Conservation (phyloP, 2,888 invertebrate species). For the Vesta saturnalis region DNA sequence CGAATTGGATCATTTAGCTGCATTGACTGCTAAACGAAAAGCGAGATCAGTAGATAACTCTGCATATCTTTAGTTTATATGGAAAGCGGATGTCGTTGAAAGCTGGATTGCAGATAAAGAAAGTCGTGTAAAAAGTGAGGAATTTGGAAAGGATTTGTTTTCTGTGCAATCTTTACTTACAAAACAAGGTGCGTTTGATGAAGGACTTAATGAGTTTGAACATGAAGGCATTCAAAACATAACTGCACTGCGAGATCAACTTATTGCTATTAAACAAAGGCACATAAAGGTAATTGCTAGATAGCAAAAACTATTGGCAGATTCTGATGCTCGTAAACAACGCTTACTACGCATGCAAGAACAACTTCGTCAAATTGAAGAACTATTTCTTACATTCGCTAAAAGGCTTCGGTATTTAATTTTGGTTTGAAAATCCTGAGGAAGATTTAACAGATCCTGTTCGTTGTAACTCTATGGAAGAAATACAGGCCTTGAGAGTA, state of each 20-base stretch:
- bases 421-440: constrained; percentile 99
- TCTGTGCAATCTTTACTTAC: constrained; percentile 98
- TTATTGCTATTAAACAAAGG: constrained; percentile 91
- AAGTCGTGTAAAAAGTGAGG: constrained; percentile 96
- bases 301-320: constrained; percentile 94
- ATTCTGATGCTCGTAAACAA: constrained; percentile 93
- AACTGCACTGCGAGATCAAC: constrained; percentile 92
- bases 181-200: constrained; percentile 99
- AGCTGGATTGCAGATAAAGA: constrained; percentile 99
- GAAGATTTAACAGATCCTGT: constrained; percentile 99
- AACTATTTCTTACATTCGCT: constrained; percentile 97
- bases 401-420: constrained; percentile 99
- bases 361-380: constrained; percentile 99
- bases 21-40: constrained; percentile 88
- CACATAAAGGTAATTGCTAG: constrained; percentile 91
- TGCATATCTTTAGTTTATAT: constrained; percentile 99
- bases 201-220: constrained; percentile 93
- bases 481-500: constrained; percentile 94
- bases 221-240: constrained; percentile 98
- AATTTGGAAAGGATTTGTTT: constrained; percentile 96
- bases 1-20: constrained; percentile 87
- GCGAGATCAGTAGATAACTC: constrained; percentile 95
- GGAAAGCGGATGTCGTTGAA: constrained; percentile 99
- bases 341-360: constrained; percentile 95
- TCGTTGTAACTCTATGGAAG: constrained; percentile 99